Evolutionary conservation across 2,888 invertebrate genomes (phyloP).

Genomic region (Idaea dimidiata): DNA sequence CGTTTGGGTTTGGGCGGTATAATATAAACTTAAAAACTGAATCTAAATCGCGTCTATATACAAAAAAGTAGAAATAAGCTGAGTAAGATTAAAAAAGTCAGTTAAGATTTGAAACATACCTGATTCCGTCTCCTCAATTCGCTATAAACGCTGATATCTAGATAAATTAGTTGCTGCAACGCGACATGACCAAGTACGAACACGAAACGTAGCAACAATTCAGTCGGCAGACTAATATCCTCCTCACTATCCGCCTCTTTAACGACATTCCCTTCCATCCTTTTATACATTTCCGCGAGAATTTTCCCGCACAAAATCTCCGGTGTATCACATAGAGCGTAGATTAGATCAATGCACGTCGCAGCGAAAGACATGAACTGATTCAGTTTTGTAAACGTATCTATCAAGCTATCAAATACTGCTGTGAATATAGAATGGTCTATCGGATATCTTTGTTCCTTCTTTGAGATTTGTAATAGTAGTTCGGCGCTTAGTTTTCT

Average conservation of each 20-base stretch:
- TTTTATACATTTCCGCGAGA: conserved; percentile 69
- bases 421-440: conserved; percentile 61
- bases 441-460: conserved; percentile 61
- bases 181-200: conserved; percentile 89
- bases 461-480: conserved; percentile 57
- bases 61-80: too few species aligned
- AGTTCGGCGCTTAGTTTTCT: conserved; percentile 61
- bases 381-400: conserved; percentile 68
- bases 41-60: background rate
- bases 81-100: conserved; percentile 1
- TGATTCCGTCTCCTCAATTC: conserved; percentile 83
- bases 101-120: conserved; percentile 38
- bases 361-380: conserved; percentile 77
- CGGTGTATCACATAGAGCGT: conserved; percentile 80
- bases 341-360: conserved; percentile 76
- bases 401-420: conserved; percentile 63
- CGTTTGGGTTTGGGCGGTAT: too few species aligned
- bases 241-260: conserved; percentile 55
- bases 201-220: conserved; percentile 76
- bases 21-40: background rate
- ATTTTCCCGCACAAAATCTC: conserved; percentile 75
- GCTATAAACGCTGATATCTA: conserved; percentile 91
- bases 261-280: conserved; percentile 62
- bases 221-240: conserved; percentile 54
- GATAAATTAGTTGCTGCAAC: conserved; percentile 88